A percentile compares a stretch with the other conserved stretches of the same genome.
Conservation (phyloP, 2,888 invertebrate genomes). For the Corythucha ciliata region DNA sequence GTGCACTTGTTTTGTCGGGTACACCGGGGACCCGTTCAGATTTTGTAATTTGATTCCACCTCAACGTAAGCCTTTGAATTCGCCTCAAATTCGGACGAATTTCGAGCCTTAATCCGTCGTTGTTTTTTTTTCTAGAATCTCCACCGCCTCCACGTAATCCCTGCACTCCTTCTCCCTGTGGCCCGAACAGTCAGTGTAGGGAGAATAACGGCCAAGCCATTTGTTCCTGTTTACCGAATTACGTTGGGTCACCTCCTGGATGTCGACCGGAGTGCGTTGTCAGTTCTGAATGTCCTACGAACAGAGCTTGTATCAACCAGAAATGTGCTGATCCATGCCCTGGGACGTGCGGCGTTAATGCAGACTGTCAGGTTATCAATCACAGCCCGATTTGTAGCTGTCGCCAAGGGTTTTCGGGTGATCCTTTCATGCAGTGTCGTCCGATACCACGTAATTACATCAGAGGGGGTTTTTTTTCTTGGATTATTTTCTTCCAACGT, state of each 20-base stretch:
- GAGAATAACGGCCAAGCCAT: conserved; percentile 60
- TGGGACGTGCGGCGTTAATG: conserved; percentile 58
- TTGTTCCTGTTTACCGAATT: conserved; percentile 59
- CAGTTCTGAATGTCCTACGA: conserved; percentile 59
- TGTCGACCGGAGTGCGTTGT: conserved; percentile 65
- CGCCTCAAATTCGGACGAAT: too few species aligned
- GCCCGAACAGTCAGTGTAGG: conserved; percentile 70
- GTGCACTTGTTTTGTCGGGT: conserved; percentile 44
- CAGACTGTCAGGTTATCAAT: conserved; percentile 61
- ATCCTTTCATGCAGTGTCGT: conserved; percentile 55
- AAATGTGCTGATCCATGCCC: conserved; percentile 65
- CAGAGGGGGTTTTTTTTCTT: conserved; percentile 14
- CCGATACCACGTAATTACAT: conserved; percentile 42
- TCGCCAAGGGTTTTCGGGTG: conserved; percentile 50
- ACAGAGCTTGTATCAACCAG: conserved; percentile 56
- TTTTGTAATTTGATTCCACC: conserved; percentile 41
- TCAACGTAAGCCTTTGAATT: conserved; percentile 15
- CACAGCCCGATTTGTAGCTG: conserved; percentile 65
- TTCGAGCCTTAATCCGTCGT: conserved; percentile 26
- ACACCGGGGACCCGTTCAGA: conserved; percentile 43
- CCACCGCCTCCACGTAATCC: conserved; percentile 42
- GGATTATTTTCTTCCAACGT: conserved; percentile 31
- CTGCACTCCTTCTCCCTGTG: conserved; percentile 70
- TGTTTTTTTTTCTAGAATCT: conserved; percentile 25
- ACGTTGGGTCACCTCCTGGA: conserved; percentile 55